Conservation (phyloP, 2,113 vertebrate species). For the Charadrius vociferus region DNA sequence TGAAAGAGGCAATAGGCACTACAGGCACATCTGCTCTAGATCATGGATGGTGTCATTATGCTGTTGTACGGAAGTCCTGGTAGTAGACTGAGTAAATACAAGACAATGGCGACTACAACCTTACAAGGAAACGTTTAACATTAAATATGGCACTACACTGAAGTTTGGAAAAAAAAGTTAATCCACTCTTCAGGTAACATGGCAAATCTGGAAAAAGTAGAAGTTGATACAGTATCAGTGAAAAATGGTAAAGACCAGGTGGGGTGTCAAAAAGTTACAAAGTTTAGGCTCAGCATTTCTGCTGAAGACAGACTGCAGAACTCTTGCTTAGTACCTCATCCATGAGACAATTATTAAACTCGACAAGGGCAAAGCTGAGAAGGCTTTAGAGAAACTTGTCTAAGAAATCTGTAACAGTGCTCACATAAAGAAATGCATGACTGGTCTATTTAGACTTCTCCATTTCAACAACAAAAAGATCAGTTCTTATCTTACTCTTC, state of each 20-base stretch:
- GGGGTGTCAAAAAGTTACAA: neutral
- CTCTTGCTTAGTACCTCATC: neutral
- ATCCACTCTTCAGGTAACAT: neutral
- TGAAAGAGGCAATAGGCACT: neutral
- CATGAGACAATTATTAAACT: neutral
- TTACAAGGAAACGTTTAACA: neutral
- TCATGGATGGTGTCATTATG: neutral
- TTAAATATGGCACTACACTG: neutral
- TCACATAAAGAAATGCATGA: neutral
- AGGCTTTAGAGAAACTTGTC: neutral
- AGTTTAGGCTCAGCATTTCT: neutral
- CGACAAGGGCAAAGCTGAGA: neutral
- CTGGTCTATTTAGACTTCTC: neutral
- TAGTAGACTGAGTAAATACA: neutral
- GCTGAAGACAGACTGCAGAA: neutral
- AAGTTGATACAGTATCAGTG: neutral
- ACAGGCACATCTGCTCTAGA: neutral
- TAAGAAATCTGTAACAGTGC: neutral
- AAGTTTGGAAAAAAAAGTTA: neutral
- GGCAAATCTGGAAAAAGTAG: neutral
- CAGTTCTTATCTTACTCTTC: neutral
- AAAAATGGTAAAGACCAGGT: neutral
- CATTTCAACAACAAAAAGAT: neutral
- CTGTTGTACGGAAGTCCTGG: neutral
- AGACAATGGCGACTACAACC: neutral